Conservation (phyloP, 2,113 vertebrate genomes). For the Merops nubicus region DNA sequence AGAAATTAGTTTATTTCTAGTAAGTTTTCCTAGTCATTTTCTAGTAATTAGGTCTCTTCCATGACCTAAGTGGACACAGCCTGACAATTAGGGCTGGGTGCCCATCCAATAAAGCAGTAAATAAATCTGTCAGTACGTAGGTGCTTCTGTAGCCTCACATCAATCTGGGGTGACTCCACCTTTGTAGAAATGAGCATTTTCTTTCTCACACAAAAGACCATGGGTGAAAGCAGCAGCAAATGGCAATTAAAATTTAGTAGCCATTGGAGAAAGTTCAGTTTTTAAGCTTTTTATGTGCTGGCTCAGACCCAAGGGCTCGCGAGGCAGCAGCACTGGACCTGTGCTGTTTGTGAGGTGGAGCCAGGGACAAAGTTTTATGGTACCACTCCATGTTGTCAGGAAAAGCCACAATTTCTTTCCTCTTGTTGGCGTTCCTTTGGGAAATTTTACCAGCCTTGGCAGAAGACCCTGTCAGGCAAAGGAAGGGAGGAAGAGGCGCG, state of each 20-base stretch:
- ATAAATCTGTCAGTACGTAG: not conserved
- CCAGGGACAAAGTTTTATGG: not conserved
- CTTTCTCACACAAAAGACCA: not conserved
- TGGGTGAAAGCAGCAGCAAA: not conserved
- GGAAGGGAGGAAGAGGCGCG: not conserved
- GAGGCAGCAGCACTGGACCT: not conserved
- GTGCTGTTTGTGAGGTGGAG: not conserved
- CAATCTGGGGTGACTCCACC: not conserved
- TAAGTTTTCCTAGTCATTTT: not conserved
- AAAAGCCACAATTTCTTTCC: not conserved
- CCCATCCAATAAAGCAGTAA: not conserved
- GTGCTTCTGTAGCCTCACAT: fast-evolving
- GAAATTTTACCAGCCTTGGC: not conserved
- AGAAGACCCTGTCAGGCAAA: fast-evolving
- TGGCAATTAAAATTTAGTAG: not conserved
- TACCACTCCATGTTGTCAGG: not conserved
- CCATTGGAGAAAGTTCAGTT: not conserved
- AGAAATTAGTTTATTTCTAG: not conserved
- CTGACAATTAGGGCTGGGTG: not conserved
- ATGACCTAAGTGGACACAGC: not conserved
- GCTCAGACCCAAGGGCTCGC: not conserved
- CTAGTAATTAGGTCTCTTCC: not conserved
- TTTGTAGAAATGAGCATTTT: not conserved
- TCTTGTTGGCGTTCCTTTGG: not conserved
- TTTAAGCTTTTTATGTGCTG: not conserved